Base-by-base conservation (phyloP, 2,113 vertebrate species). In the Rhinoderma darwinii region DNA sequence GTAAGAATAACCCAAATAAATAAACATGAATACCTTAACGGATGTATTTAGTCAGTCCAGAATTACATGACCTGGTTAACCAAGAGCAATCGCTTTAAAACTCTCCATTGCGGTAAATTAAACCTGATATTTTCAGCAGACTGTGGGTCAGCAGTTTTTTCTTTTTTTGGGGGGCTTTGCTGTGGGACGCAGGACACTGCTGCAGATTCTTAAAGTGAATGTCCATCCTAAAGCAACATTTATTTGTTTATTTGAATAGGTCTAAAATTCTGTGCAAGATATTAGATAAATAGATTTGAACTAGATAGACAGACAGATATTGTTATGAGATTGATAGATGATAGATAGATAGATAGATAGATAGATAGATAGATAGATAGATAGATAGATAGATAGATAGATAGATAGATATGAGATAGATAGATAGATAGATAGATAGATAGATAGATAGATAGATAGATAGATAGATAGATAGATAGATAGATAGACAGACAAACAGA, bases 1-100 rank as follows among this genome's bases (percentile, higher is more conserved):
- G 63, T 41, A 81, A n/a, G 50, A 63, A 63, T 63, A 41, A 61
- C 56, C 78, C 50, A 81, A 81, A 81, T 63, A 61, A 81, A 63
- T 63, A 81, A 81, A 81, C n/a, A 63, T 1, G 10, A 37, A 37
- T 14, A 17, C 56, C 78, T 61, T 17, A 63, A 54, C 78, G 78
- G 54, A 63, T 61, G 78, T 41, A 43, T 81, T 61, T 59, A 81
- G 54, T 63, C 78, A 80, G 54, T 59, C 56, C 12, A 61, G 25
- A 80, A 61, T 80, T 61, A 61, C 54, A 18, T 43, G 78, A 81
- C 78, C 78, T 41, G 54, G 54, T 63, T 61, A 63, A 63, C 54
- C 54, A 27, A 81, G n/a, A 63, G 77, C 20, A 80, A 37, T 59
- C 51, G 20, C 4, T n/a, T 59, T 59, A 20, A 25, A 80, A 54